phyloP scores from a whole-genome alignment of 2,888 invertebrate genomes.

The Junonia oenone region DNA sequence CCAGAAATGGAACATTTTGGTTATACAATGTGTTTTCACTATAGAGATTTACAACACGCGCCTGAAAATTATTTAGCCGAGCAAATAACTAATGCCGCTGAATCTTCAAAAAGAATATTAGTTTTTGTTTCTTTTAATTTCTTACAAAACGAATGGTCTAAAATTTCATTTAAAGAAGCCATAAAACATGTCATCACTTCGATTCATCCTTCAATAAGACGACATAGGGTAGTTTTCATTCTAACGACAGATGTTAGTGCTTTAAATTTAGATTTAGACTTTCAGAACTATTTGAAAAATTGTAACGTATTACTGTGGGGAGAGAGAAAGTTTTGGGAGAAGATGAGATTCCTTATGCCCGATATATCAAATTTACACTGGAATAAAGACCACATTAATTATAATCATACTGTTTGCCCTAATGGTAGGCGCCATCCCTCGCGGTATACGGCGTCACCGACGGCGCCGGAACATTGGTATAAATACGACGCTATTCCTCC shows the following conservation, averaged over 20 bases:
- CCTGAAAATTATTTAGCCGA: constrained; percentile 82
- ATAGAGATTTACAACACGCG: constrained; percentile 80
- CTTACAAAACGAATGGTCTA: constrained; percentile 90
- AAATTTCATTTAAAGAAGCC: constrained; percentile 88
- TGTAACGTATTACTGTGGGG: constrained; percentile 87
- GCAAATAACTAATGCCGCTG: constrained; percentile 81
- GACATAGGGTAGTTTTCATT: constrained; percentile 79
- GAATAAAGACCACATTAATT: constrained; percentile 78
- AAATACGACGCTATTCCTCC: constrained; percentile 82
- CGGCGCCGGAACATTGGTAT: constrained; percentile 85
- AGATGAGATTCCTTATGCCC: constrained; percentile 89
- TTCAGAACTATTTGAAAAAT: constrained; percentile 85
- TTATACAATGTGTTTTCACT: constrained; percentile 84
- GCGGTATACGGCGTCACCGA: constrained; percentile 86
- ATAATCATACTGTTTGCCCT: constrained; percentile 74
- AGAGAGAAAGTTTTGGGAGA: constrained; percentile 94
- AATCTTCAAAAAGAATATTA: constrained; percentile 85
- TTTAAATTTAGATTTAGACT: constrained; percentile 86
- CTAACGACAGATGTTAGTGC: constrained; percentile 84
- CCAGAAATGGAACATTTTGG: constrained; percentile 86
- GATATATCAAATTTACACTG: constrained; percentile 83
- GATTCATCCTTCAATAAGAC: constrained; percentile 83
- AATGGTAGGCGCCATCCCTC: constrained; percentile 80
- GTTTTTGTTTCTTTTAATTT: constrained; percentile 90
- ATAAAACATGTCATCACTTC: constrained; percentile 84